Evolutionary conservation across 2,888 invertebrate species (phyloP).

Genomic region (Amphipoea lucens): DNA sequence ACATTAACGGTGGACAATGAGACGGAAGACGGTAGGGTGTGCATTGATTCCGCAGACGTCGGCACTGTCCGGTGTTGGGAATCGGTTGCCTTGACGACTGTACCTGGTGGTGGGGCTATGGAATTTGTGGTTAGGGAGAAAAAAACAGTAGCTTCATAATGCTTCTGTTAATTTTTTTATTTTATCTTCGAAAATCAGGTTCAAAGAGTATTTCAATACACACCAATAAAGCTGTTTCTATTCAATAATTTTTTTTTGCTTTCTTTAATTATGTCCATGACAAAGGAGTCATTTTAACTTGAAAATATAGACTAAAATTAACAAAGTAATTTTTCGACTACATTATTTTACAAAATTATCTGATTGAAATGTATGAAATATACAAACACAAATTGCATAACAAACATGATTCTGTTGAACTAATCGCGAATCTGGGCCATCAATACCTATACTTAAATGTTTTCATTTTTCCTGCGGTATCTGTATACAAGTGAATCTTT

Average conservation of each 20-base stretch:
- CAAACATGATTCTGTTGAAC: neutral
- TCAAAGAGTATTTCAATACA: too few species aligned
- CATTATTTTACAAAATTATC: neutral
- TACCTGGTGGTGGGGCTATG: constrained; percentile 57
- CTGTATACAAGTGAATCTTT: neutral
- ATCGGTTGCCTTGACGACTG: constrained; percentile 75
- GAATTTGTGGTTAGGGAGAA: constrained; percentile 26
- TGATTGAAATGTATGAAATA: neutral
- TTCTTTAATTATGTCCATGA: neutral
- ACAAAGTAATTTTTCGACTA: neutral
- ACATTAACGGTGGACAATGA: constrained; percentile 53
- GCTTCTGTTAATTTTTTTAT: neutral
- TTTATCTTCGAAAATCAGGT: neutral
- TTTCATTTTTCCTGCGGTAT: neutral
- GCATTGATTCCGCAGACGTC: constrained; percentile 70
- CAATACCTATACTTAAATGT: neutral
- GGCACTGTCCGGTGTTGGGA: constrained; percentile 68
- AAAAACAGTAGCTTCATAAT: neutral
- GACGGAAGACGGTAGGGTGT: constrained; percentile 69
- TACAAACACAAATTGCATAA: neutral
- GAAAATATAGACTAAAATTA: neutral
- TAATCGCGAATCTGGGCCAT: neutral
- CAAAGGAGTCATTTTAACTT: neutral
- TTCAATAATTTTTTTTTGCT: neutral
- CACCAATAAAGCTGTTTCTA: neutral